Evolutionary conservation across 1,140 invertebrate genomes (phyloP).

Genomic region (Lordiphosa mommai): DNA sequence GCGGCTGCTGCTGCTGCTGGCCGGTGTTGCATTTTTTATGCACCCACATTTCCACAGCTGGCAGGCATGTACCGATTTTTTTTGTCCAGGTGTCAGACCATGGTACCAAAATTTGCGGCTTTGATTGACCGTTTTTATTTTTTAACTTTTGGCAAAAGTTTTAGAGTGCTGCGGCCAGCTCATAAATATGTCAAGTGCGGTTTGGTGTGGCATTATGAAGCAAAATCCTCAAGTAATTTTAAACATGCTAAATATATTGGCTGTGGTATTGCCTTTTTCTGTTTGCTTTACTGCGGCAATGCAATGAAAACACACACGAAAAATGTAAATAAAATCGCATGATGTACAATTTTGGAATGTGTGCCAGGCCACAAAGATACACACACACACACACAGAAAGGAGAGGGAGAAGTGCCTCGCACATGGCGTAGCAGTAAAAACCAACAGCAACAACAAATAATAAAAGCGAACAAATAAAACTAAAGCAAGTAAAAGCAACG

Average conservation of each 20-base stretch:
- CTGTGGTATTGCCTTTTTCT: background rate
- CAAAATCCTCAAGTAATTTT: constrained; percentile 58
- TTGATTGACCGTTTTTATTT: constrained; percentile 14
- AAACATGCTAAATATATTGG: constrained; percentile 39
- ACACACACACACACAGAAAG: constrained; percentile 27
- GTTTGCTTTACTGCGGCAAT: constrained; percentile 66
- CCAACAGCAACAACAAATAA: constrained; percentile 54
- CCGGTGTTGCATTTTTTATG: constrained; percentile 65
- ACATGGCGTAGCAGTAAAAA: constrained; percentile 51
- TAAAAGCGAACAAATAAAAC: constrained; percentile 71
- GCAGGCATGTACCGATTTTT: constrained; percentile 40
- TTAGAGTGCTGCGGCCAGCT: constrained; percentile 61
- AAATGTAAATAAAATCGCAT: constrained; percentile 68
- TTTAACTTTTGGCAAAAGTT: constrained; percentile 30
- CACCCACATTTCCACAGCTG: constrained; percentile 69
- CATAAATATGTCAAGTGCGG: constrained; percentile 64
- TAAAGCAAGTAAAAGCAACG: constrained; percentile 65
- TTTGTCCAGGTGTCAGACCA: constrained; percentile 4
- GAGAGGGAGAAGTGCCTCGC: background rate
- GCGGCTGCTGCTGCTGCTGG: constrained; percentile 16
- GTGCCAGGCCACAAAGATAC: constrained; percentile 41
- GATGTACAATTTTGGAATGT: constrained; percentile 42
- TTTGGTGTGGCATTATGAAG: constrained; percentile 37
- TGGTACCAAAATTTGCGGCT: constrained; percentile 6
- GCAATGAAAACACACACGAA: constrained; percentile 64